These are phyloP conservation scores for Sycobia sp. DNA, from an alignment of 1,140 invertebrate genomes.

Conservation along the genomic window DNA sequence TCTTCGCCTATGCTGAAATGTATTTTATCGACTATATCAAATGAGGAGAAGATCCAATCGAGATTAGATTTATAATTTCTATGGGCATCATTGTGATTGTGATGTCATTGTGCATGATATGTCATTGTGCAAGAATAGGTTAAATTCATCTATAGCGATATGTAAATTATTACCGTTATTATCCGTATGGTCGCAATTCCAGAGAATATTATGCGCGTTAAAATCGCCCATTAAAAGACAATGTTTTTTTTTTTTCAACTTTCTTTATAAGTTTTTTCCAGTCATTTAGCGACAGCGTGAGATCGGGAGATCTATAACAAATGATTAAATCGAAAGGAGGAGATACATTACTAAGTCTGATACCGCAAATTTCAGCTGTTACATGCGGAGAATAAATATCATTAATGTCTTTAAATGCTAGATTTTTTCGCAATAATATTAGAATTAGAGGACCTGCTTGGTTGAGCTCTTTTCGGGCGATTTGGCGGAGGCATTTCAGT, in stretches of 20 bases:
- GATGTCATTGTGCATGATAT: not conserved
- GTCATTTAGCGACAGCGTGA: not conserved
- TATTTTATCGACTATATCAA: slow-evolving; percentile 36
- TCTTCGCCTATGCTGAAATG: slow-evolving; percentile 42
- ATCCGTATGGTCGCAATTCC: not conserved
- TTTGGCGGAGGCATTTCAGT: too few relatives aligned
- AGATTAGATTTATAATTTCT: not conserved
- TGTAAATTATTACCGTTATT: not conserved
- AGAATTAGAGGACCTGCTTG: not conserved
- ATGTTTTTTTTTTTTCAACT: too few relatives aligned
- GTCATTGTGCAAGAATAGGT: not conserved
- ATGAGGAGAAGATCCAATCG: slow-evolving; percentile 33
- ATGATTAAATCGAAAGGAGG: not conserved
- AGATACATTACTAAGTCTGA: slow-evolving; percentile 5
- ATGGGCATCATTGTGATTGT: not conserved
- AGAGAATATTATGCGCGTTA: not conserved
- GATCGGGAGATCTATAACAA: slow-evolving; percentile 4
- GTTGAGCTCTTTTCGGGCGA: too few relatives aligned
- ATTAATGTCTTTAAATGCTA: not conserved
- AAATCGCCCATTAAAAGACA: not conserved
- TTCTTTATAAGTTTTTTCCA: slow-evolving; percentile 1
- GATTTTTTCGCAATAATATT: slow-evolving; percentile 8
- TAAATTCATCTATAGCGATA: not conserved
- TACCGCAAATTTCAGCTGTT: not conserved
- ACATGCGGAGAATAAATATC: not conserved